phyloP scores from a whole-genome alignment of 2,888 invertebrate species.

The Tineola bisselliella region DNA sequence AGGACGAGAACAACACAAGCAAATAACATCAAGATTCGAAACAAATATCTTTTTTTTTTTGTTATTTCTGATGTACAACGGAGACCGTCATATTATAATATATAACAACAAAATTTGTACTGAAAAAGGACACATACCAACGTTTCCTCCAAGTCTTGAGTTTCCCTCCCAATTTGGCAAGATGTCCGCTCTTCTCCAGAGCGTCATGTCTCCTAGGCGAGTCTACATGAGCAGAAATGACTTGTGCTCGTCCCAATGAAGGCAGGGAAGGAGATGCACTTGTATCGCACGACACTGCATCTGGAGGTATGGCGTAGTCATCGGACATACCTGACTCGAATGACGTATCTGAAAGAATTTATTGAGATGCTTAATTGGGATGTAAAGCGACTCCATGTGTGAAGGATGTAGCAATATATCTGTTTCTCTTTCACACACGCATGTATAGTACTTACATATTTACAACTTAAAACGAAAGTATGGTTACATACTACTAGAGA shows the following conservation, averaged over 20 bases:
- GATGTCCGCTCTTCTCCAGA: slow-evolving; percentile 87
- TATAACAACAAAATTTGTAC: slow-evolving; percentile 15
- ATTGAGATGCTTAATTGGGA: too few species aligned
- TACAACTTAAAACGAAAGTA: too few species aligned
- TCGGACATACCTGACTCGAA: slow-evolving; percentile 95
- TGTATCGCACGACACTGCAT: slow-evolving; percentile 85
- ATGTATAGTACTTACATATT: too few species aligned
- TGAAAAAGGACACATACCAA: too few species aligned
- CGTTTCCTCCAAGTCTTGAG: slow-evolving; percentile 96
- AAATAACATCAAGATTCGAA: too few species aligned
- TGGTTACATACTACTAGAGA: too few species aligned
- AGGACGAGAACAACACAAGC: too few species aligned
- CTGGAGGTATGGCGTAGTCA: slow-evolving; percentile 96
- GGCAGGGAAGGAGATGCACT: slow-evolving; percentile 81
- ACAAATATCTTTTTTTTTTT: too few species aligned
- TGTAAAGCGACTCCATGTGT: too few species aligned
- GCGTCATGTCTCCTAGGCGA: slow-evolving; percentile 72
- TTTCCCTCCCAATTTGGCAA: slow-evolving; percentile 92
- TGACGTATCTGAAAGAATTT: slow-evolving; percentile 77
- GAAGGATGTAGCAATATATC: too few species aligned
- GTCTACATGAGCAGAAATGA: slow-evolving; percentile 41
- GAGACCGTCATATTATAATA: neutral
- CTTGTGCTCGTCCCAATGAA: slow-evolving; percentile 30
- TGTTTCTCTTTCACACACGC: too few species aligned
- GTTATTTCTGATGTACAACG: too few species aligned